phyloP scores from a whole-genome alignment of 2,888 invertebrate species.

The Mythimna lalbum region DNA sequence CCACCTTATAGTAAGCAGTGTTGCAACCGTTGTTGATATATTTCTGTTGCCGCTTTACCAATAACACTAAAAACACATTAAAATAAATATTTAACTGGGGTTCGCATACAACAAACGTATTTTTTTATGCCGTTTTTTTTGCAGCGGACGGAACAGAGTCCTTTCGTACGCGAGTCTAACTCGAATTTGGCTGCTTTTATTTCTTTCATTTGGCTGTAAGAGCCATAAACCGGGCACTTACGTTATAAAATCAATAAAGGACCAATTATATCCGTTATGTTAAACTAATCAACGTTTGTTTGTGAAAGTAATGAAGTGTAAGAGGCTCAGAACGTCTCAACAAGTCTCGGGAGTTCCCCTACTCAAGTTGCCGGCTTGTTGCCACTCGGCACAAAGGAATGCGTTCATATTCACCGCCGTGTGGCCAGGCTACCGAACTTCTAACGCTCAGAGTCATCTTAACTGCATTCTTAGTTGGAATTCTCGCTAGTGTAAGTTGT shows the following conservation, averaged over 20 bases:
- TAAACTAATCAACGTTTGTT: background rate
- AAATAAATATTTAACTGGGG: too few relatives aligned
- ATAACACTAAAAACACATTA: too few relatives aligned
- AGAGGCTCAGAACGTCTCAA: background rate
- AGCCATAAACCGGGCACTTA: background rate
- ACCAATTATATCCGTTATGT: background rate
- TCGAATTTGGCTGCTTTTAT: too few relatives aligned
- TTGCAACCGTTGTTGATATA: too few relatives aligned
- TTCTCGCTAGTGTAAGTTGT: background rate
- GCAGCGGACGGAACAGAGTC: too few relatives aligned
- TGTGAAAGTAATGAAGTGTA: background rate
- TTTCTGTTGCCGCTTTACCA: too few relatives aligned
- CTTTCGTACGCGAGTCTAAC: too few relatives aligned
- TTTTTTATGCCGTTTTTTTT: too few relatives aligned
- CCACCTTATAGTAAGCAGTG: too few relatives aligned
- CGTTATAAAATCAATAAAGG: background rate
- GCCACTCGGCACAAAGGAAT: slow-evolving; percentile 23
- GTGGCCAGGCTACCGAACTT: slow-evolving; percentile 3
- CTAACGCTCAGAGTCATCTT: background rate
- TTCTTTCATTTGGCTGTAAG: too few relatives aligned
- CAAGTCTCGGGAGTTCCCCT: slow-evolving; percentile 2
- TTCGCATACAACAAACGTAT: too few relatives aligned
- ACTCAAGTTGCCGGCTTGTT: background rate
- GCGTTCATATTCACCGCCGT: slow-evolving; percentile 1
- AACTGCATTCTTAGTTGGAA: background rate